Evolutionary conservation across 2,113 vertebrate species (phyloP).

Genomic region (Oryzias melastigma): DNA sequence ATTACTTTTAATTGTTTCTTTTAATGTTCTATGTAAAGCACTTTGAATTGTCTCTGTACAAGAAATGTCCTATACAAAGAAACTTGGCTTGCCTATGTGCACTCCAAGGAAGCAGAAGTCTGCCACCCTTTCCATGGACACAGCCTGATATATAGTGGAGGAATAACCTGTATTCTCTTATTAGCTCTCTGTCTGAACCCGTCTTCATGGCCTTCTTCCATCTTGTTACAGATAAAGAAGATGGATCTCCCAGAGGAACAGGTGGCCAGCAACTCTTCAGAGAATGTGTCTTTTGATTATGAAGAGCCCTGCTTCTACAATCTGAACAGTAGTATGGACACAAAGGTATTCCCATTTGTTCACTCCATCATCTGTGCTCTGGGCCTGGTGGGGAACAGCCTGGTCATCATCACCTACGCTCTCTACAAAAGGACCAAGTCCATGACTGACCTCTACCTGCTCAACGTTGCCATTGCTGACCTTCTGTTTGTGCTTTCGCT

Average conservation of each 20-base stretch:
- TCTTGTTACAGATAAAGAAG: conserved; percentile 15
- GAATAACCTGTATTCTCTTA: too few species aligned
- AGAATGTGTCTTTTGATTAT: fast-evolving
- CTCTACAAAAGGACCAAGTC: conserved; percentile 85
- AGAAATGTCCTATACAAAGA: too few species aligned
- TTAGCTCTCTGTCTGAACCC: too few species aligned
- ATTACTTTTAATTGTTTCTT: too few species aligned
- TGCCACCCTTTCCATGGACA: too few species aligned
- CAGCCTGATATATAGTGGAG: too few species aligned
- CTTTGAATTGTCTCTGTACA: too few species aligned
- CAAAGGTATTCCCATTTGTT: conserved; percentile 61
- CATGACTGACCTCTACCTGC: conserved; percentile 89
- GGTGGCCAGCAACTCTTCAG: background rate
- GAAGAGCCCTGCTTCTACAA: background rate
- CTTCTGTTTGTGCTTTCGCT: conserved; percentile 85
- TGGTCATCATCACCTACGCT: conserved; percentile 87
- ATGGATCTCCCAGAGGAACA: background rate
- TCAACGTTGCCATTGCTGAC: conserved; percentile 91
- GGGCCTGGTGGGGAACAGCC: conserved; percentile 85
- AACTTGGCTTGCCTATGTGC: too few species aligned
- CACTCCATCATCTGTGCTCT: conserved; percentile 83
- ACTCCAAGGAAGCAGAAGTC: too few species aligned
- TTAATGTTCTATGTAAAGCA: too few species aligned
- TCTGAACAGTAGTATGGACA: background rate
- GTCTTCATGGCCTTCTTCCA: background rate